Evolutionary conservation across 2,113 vertebrate genomes (phyloP).

Genomic region (Scalopus aquaticus): DNA sequence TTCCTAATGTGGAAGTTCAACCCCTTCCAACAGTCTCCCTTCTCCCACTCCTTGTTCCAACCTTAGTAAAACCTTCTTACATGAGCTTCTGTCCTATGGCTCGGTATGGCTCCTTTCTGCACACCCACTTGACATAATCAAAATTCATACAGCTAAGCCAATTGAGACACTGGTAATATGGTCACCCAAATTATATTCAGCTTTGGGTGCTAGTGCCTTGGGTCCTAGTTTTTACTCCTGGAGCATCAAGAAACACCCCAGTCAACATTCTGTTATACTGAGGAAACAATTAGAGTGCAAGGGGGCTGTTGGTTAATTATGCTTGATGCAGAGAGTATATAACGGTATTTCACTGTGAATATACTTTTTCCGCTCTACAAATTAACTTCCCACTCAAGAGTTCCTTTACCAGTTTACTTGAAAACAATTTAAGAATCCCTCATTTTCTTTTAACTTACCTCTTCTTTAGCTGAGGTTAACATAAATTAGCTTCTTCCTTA

Average conservation of each 20-base stretch:
- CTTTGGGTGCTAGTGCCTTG: not conserved
- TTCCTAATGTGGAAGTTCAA: not conserved
- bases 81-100: not conserved
- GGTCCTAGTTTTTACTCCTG: not conserved
- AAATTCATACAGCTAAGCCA: not conserved
- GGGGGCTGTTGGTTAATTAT: not conserved
- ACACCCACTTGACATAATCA: not conserved
- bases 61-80: not conserved
- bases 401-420: not conserved
- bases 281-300: not conserved
- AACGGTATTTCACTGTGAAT: not conserved
- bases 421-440: slow-evolving; percentile 7
- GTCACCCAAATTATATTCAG: not conserved
- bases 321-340: not conserved
- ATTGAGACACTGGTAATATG: not conserved
- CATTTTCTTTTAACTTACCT: not conserved
- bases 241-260: not conserved
- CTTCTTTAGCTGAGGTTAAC: not conserved
- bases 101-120: not conserved
- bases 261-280: not conserved
- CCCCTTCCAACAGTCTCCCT: not conserved
- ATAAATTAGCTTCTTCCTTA: not conserved
- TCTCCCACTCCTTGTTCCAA: not conserved
- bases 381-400: not conserved
- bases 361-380: not conserved